These are phyloP conservation scores for Drosophila seguyi DNA, from an alignment of 1,140 invertebrate genomes.

Conservation along the genomic window DNA sequence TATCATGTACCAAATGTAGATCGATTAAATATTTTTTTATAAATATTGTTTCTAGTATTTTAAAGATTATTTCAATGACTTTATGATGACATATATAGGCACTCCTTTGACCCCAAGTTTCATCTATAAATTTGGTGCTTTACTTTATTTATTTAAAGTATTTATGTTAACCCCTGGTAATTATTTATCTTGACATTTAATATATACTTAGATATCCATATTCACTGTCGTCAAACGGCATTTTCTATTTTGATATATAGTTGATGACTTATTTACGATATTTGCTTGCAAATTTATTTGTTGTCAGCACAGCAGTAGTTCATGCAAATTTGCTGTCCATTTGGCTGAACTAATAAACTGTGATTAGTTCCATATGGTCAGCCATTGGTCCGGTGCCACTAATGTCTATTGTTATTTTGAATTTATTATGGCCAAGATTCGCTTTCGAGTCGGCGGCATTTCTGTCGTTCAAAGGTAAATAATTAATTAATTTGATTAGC, in stretches of 20 bases:
- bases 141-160: not conserved
- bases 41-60: not conserved
- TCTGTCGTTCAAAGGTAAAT: conserved; percentile 62
- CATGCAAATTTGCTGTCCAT: conserved; percentile 32
- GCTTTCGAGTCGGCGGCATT: conserved; percentile 54
- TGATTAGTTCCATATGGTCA: conserved; percentile 69
- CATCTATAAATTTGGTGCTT: not conserved
- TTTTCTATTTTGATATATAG: too few relatives aligned
- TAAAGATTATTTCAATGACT: not conserved
- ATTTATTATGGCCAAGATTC: conserved; percentile 68
- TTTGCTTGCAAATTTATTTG: conserved; percentile 62
- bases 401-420: conserved; percentile 68
- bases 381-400: conserved; percentile 55
- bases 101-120: not conserved
- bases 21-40: not conserved
- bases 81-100: too few relatives aligned
- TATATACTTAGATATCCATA: not conserved
- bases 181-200: not conserved
- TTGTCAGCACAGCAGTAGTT: conserved; percentile 29
- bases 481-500: conserved; percentile 78
- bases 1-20: not conserved
- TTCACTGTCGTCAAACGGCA: conserved; percentile 24
- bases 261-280: conserved; percentile 70
- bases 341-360: conserved; percentile 63
- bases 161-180: not conserved